Base-by-base conservation (phyloP, 2,797 vertebrate species). In the Coregonus sp. region DNA sequence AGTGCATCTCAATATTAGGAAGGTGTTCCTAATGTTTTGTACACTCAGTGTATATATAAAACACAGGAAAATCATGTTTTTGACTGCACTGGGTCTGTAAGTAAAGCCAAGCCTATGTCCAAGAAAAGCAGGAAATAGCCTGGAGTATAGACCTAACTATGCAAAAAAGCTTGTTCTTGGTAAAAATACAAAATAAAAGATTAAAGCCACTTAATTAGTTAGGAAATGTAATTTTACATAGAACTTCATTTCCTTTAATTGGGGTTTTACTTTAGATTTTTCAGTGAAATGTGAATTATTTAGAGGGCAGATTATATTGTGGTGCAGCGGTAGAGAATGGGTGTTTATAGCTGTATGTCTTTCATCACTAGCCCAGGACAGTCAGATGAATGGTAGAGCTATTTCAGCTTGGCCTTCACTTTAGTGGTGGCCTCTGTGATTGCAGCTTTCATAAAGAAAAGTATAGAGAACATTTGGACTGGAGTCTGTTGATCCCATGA, bases 321-420 rank as follows among this genome's bases (percentile, higher is more conserved):
- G 2, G 11, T 1, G 33, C 66, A 68, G 52, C 80, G 84, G 80
- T 54, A 67, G 65, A 65, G 63, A 59, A 80, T 76, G n/a, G 3
- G n/a, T 61, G 72, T 20, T 35, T 59, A 59, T 73, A 35, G 40
- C 40, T 47, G 40, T 35, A 33, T n/a, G 54, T 50, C 54, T 73
- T 73, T 73, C 52, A 59, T 85, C 73, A 71, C 81, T 25, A 72
- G 81, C 81, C 82, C 82, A 84, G 84, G n/a, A 54, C 59, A 76
- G 85, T 82, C 80, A 83, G 79, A 29, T 61, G 69, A 63, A 29
- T 61, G 69, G 35, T 71, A 11, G 71, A 82, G 82, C 84, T 83
- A 72, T 85, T 86, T 78, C 71, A 78, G 74, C 67, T 82, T 84
- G 84, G 81, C 78, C 59, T 75, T 76, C 67, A 75, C 75, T 80